phyloP scores from a whole-genome alignment of 2,113 vertebrate species.

The Reinhardtius hippoglossoides region DNA sequence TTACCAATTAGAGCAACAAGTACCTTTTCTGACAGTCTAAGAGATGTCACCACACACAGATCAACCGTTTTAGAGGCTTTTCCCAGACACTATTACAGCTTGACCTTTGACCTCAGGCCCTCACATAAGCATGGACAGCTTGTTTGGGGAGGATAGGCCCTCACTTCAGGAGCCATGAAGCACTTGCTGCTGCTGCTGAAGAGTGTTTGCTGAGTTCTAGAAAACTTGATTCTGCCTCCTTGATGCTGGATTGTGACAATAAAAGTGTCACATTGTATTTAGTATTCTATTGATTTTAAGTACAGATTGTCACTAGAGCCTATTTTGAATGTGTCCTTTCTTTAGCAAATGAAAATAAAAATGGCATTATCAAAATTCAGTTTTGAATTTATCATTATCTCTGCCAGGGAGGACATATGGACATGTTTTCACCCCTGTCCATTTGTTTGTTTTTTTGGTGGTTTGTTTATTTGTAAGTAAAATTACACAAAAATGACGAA shows the following conservation, averaged over 20 bases:
- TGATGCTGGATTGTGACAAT: slow-evolving; percentile 4
- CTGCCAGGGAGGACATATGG: too few species aligned
- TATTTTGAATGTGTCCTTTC: not conserved
- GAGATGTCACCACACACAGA: slow-evolving; percentile 67
- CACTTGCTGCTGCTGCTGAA: slow-evolving; percentile 1
- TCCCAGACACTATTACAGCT: slow-evolving; percentile 72
- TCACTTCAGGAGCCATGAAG: slow-evolving; percentile 14
- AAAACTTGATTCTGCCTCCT: not conserved
- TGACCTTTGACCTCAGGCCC: slow-evolving; percentile 67
- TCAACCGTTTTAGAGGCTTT: slow-evolving; percentile 71
- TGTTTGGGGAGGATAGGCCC: slow-evolving; percentile 38
- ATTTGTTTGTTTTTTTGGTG: too few species aligned
- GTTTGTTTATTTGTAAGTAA: too few species aligned
- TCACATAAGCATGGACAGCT: slow-evolving; percentile 51
- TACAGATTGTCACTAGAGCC: not conserved
- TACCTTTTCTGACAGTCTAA: slow-evolving; percentile 52
- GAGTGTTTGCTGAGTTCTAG: slow-evolving; percentile 6
- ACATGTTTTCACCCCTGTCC: too few species aligned
- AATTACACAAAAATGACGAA: too few species aligned
- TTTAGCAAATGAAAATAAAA: too few species aligned
- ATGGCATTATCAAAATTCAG: too few species aligned
- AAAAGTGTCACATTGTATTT: not conserved
- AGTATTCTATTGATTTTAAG: not conserved
- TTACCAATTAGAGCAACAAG: slow-evolving; percentile 76
- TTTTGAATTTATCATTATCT: too few species aligned